Evolutionary conservation across 2,113 vertebrate species (phyloP), one percentile per base, ranked within the genome.

Genomic region (Sakesphorus luctuosus): DNA sequence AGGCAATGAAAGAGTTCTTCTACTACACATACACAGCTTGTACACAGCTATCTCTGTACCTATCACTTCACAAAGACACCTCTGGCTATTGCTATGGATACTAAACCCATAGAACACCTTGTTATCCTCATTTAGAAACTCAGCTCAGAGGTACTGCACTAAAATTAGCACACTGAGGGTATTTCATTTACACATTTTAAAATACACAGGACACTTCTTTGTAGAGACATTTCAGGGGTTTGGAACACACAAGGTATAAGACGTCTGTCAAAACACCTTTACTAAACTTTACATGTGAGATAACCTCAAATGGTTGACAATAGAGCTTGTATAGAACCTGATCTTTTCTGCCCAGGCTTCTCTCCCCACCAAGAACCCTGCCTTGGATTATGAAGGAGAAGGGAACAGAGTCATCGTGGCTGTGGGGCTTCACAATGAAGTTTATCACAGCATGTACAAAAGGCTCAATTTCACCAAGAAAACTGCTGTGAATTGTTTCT

Each of bases 1-100:
- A 63, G 84, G 65, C 73, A 74, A 82, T 47, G 33, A 78, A 90
- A 79, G 20, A 77, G 36, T 25, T 91, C 35, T 87, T 69, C 83
- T 58, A 6, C 46, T 50, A 68, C 58, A 86, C 14, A 40, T 11
- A 9, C 20, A 26, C 3, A 73, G 31, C 68, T 75, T 47, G 29
- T 36, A 92, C 73, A 89, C 25, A 66, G 24, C 46, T 69, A 44
- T 59, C 56, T 79, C 71, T 67, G 43, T 40, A 63, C 47, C 52
- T 47, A 14, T 52, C 66, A 47, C 38, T 59, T 85, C 86, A 71
- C 63, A 91, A 62, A 77, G 49, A 63, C 33, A 66, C 38, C 69
- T 74, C 65, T 29, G 49, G 75, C 35, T 79, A 90, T 11, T 67
- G 17, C 58, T 68, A 29, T 13, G 63, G 75, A 85, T 59, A 83